phyloP scores from a whole-genome alignment of 2,888 invertebrate species.

The Aromia moschata region DNA sequence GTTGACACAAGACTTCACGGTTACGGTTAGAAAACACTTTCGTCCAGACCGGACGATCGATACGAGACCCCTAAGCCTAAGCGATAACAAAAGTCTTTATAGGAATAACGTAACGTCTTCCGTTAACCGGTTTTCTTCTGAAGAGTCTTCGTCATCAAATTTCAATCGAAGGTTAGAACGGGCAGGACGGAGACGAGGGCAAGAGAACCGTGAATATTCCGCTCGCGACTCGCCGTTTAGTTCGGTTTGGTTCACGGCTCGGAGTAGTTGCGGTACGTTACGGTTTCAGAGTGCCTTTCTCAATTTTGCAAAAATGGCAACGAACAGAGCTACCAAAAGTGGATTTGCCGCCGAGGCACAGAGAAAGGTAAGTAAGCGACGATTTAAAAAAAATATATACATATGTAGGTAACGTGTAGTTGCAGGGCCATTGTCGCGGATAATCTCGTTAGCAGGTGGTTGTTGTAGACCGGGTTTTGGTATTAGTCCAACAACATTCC shows the following conservation, averaged over 20 bases:
- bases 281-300: constrained; percentile 30
- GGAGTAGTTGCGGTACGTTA: constrained; percentile 32
- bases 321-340: constrained; percentile 86
- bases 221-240: constrained; percentile 21
- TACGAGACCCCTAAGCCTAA: background rate
- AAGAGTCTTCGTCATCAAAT: constrained; percentile 39
- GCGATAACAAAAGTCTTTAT: background rate
- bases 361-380: constrained; percentile 78
- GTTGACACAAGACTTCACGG: too few relatives aligned
- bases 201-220: constrained; percentile 19
- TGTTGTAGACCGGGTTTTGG: too few relatives aligned
- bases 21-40: background rate
- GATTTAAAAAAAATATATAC: too few relatives aligned
- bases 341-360: constrained; percentile 97
- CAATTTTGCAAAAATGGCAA: constrained; percentile 70
- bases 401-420: too few relatives aligned
- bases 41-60: background rate
- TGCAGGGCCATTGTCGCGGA: too few relatives aligned
- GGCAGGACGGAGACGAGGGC: constrained; percentile 1
- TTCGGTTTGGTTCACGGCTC: constrained; percentile 35
- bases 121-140: constrained; percentile 37
- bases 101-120: constrained; percentile 12
- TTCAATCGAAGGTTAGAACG: constrained; percentile 32
- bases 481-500: too few relatives aligned
- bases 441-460: constrained; percentile 26